These are phyloP conservation scores for Eilema depressum DNA, from an alignment of 2,888 invertebrate species.

Conservation along the genomic window DNA sequence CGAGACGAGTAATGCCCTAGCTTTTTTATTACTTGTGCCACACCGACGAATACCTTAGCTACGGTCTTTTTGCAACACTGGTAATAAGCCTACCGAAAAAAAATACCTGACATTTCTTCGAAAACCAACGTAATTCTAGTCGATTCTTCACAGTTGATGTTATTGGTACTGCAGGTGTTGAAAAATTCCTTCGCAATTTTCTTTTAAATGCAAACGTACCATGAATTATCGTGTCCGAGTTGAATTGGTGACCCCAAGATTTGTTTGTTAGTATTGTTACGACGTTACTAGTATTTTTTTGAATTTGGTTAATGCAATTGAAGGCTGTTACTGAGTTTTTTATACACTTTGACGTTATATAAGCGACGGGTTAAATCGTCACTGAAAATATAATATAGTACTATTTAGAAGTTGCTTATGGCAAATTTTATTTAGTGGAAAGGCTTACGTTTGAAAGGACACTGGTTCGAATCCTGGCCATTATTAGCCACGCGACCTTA, in stretches of 20 bases:
- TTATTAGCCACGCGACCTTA: too few relatives aligned
- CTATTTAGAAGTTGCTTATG: too few relatives aligned
- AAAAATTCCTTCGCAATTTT: constrained; percentile 37
- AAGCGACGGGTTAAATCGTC: background rate
- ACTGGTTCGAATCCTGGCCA: too few relatives aligned
- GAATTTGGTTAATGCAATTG: constrained; percentile 1
- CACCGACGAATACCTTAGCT: background rate
- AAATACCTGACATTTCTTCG: constrained; percentile 14
- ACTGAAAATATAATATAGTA: too few relatives aligned
- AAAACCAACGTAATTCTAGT: constrained; percentile 29
- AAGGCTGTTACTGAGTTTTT: background rate
- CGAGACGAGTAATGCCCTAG: background rate
- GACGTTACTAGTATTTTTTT: constrained; percentile 5
- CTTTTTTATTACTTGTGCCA: too few relatives aligned
- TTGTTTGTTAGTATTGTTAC: constrained; percentile 18
- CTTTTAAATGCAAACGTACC: constrained; percentile 38
- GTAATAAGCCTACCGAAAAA: constrained; percentile 1
- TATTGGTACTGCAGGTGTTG: constrained; percentile 37
- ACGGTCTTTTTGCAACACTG: background rate
- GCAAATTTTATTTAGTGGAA: too few relatives aligned
- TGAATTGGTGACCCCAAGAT: constrained; percentile 37
- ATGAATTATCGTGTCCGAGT: constrained; percentile 36
- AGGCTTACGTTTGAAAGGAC: too few relatives aligned
- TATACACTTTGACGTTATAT: background rate
- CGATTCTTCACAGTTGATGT: constrained; percentile 38